A percentile compares a stretch with the other conserved stretches of the same genome.
Evolutionary conservation across 1,140 invertebrate genomes (phyloP).

Genomic region (Rhopalosiphum maidis): DNA sequence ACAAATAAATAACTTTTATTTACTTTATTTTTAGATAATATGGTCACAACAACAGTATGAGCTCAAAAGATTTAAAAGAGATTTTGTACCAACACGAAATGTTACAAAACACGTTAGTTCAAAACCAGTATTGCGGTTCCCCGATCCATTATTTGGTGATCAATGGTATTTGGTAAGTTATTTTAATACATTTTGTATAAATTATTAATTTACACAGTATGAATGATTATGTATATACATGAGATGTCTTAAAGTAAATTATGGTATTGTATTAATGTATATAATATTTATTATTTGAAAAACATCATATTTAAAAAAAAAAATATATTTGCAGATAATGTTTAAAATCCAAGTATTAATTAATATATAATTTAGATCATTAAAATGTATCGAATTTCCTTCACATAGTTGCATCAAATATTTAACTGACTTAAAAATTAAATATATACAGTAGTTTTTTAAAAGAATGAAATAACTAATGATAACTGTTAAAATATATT

Average conservation of each 20-base stretch:
- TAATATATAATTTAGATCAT: too few relatives aligned
- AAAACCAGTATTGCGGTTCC: not conserved
- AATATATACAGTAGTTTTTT: not conserved
- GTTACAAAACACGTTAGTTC: not conserved
- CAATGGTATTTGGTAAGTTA: conserved; percentile 44
- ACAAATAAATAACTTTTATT: not conserved
- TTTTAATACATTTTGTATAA: not conserved
- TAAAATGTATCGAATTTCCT: not conserved
- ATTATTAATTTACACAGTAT: not conserved
- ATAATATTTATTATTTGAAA: not conserved
- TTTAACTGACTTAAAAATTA: not conserved
- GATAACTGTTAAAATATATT: not conserved
- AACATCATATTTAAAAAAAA: not conserved
- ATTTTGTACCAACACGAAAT: not conserved
- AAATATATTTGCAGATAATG: too few relatives aligned
- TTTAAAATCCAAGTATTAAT: not conserved
- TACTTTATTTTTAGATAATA: conserved; percentile 20
- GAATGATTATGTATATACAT: too few relatives aligned
- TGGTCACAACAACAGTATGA: conserved; percentile 48
- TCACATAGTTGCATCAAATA: too few relatives aligned
- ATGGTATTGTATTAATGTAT: not conserved
- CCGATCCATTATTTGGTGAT: conserved; percentile 39
- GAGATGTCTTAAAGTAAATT: not conserved
- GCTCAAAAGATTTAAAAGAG: conserved; percentile 43
- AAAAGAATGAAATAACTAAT: not conserved